phyloP scores from a whole-genome alignment of 64 coral and sea anemone species.

The Cladopsammia gracilis region DNA sequence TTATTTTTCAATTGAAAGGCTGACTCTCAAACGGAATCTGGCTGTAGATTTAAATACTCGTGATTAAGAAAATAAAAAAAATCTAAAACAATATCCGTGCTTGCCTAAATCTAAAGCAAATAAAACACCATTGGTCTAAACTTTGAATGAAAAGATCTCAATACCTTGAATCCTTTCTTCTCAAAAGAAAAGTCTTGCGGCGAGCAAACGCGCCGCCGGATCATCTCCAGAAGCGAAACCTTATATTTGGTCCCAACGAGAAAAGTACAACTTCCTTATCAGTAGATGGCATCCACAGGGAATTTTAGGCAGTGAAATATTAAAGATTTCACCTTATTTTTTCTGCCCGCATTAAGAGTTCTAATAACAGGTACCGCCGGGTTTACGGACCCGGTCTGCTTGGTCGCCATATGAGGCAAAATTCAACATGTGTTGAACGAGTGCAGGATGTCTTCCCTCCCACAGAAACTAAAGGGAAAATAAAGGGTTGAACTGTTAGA shows the following conservation, averaged over 20 bases:
- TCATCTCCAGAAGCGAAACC: neutral
- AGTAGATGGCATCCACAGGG: neutral
- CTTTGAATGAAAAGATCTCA: neutral
- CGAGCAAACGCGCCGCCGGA: neutral
- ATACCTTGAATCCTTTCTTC: neutral
- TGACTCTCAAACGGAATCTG: neutral
- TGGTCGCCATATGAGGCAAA: constrained; percentile 45
- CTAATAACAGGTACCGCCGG: constrained; percentile 29
- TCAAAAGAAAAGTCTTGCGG: constrained; percentile 15
- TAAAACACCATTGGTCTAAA: neutral
- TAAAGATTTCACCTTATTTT: neutral
- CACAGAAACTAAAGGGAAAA: constrained; percentile 43
- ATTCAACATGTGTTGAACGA: constrained; percentile 33
- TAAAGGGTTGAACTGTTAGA: constrained; percentile 34
- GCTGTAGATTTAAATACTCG: neutral
- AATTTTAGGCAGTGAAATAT: neutral
- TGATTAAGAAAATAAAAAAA: neutral
- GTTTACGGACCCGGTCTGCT: neutral
- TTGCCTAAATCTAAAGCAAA: neutral
- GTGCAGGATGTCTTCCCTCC: constrained; percentile 37
- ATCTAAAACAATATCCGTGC: neutral
- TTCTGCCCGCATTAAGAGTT: neutral
- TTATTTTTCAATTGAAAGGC: neutral
- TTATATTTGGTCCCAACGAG: neutral
- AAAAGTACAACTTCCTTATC: neutral